Evolutionary conservation across 2,797 vertebrate genomes (phyloP), one percentile per base, ranked within the genome.

Genomic region (Sphenodon punctatus): DNA sequence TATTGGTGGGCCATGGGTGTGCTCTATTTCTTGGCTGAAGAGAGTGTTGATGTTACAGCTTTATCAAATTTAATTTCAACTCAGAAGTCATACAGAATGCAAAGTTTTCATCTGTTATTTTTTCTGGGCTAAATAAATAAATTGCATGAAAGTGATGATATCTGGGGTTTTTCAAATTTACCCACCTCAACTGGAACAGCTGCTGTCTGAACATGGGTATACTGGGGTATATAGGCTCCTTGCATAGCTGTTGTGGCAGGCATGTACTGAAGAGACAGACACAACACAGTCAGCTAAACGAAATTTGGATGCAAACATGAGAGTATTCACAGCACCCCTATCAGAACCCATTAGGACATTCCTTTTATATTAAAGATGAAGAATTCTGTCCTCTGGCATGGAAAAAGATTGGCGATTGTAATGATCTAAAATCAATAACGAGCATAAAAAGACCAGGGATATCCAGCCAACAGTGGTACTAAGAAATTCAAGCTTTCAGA

Each of bases 221-320:
- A 99, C 87, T 98, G 98, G 53, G 97, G 97, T 91, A 99, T 97
- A 80, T 98, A 99, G 66, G 97, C 96, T 94, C 98, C 98, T 96
- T 99, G 99, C 96, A 99, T 97, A 95, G 98, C 97, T 94, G 97
- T 95, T 78, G 97, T 99, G 43, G 98, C 95, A 78, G 98, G 96
- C 97, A 99, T 97, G 92, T 97, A 99, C 98, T 99, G 91, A 51
- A 95, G 96, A 84, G 75, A 53, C 46, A 92, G 85, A 93, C 70
- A 14, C n/a, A 27, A 74, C 72, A 51, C 70, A 70, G 76, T 78
- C 41, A 30, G 5, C 5, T 65, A n/a, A 68, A 41, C 30, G 34
- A 58, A 84, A 49, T 75, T 46, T 56, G 43, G 75, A 11, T 1
- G 30, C 10, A 84, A 77, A 60, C 51, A 39, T 48, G 48, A 66